Evolutionary conservation across 2,888 invertebrate species (phyloP).

Genomic region (Lasioglossum marginatum): DNA sequence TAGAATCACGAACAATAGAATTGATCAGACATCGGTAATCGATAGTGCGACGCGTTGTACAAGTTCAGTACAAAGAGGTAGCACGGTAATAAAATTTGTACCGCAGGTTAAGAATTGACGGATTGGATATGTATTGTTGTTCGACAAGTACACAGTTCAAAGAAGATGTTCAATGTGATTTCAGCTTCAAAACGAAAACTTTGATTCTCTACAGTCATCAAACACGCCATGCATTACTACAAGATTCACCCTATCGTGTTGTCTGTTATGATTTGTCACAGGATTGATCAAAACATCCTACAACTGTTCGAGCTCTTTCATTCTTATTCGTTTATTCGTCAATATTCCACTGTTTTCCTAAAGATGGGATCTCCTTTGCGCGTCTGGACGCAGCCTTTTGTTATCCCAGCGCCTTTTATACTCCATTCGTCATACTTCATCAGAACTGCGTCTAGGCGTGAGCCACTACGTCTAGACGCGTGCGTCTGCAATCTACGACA

Average conservation of each 20-base stretch:
- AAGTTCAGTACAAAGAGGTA: not conserved
- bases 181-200: not conserved
- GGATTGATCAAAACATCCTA: not conserved
- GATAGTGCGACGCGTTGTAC: not conserved
- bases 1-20: not conserved
- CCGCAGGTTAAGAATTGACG: not conserved
- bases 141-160: slow-evolving; percentile 4
- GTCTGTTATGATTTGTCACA: not conserved
- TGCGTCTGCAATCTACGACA: no score
- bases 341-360: not conserved
- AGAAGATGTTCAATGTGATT: not conserved
- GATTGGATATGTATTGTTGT: slow-evolving; percentile 1
- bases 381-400: no score
- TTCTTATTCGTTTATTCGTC: not conserved
- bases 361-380: no score
- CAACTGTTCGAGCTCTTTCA: not conserved
- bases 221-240: not conserved
- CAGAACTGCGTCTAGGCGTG: no score
- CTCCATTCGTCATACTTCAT: no score
- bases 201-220: not conserved
- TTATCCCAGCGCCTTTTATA: no score
- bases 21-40: not conserved
- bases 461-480: no score
- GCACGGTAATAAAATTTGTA: not conserved
- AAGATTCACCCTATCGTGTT: not conserved